A percentile compares a stretch with the other conserved stretches of the same genome.
Evolutionary conservation across 1,140 invertebrate species (phyloP).

Genomic region (Diplogasteroides magnus): DNA sequence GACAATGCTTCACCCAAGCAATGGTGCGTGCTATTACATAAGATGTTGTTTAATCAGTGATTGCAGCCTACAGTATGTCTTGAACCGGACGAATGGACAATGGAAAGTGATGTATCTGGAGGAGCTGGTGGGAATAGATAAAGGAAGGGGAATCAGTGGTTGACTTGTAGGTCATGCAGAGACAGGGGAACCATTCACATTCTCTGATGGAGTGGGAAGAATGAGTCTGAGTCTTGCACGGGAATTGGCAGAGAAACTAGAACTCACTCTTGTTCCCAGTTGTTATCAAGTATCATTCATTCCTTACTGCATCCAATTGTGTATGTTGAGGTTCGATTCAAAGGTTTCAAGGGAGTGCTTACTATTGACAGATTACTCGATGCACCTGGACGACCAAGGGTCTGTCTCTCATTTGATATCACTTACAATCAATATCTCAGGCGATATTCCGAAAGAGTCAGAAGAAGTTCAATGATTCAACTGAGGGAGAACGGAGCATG

Average conservation of each 20-base stretch:
- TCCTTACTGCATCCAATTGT: not conserved
- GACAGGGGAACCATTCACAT: constrained; percentile 20
- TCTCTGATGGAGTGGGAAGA: constrained; percentile 35
- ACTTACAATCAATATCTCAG: not conserved
- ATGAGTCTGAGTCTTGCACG: constrained; percentile 23
- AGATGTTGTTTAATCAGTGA: not conserved
- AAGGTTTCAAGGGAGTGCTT: constrained; percentile 53
- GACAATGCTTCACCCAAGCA: constrained; percentile 52
- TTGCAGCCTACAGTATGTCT: constrained; percentile 26
- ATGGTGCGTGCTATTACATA: not conserved
- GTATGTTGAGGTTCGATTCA: constrained; percentile 49
- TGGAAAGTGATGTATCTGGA: constrained; percentile 22
- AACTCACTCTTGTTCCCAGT: constrained; percentile 17
- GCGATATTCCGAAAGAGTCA: constrained; percentile 44
- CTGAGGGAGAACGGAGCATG: constrained; percentile 4
- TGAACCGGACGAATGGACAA: constrained; percentile 9
- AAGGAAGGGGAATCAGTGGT: not conserved
- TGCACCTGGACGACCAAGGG: constrained; percentile 10
- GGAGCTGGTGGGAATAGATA: constrained; percentile 1
- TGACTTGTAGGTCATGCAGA: constrained; percentile 2
- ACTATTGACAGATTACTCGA: constrained; percentile 40
- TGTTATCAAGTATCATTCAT: constrained; percentile 28
- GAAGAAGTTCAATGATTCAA: constrained; percentile 45
- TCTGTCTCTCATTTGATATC: too few relatives aligned
- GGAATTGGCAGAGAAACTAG: constrained; percentile 12